Evolutionary conservation across 1,140 invertebrate genomes (phyloP).

Genomic region (Luehdorfia chinensis): DNA sequence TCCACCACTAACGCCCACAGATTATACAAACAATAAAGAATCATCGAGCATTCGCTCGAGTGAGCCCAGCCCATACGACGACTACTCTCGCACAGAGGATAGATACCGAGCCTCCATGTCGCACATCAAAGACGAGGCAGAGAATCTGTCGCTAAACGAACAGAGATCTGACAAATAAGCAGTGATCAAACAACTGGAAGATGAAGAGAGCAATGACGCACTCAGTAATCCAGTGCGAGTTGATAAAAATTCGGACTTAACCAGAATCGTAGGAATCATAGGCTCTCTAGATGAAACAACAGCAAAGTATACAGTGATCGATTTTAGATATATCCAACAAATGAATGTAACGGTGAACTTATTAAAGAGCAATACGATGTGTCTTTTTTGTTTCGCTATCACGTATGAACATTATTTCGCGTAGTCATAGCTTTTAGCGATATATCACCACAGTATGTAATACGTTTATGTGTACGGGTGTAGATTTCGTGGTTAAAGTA

Average conservation of each 20-base stretch:
- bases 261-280: too few relatives aligned
- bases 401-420: conserved; percentile 26
- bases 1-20: conserved; percentile 23
- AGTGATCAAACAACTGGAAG: conserved; percentile 7
- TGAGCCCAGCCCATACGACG: conserved; percentile 63
- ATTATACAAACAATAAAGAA: conserved; percentile 60
- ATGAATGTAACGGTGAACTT: conserved; percentile 23
- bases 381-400: conserved; percentile 23
- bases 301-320: too few relatives aligned
- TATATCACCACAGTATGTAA: conserved; percentile 59
- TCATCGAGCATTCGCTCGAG: conserved; percentile 64
- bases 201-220: conserved; percentile 4
- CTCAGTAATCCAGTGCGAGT: background rate
- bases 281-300: too few relatives aligned
- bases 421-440: conserved; percentile 37
- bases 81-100: conserved; percentile 57
- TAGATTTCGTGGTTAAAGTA: conserved; percentile 65
- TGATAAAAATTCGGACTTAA: background rate
- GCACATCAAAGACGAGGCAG: conserved; percentile 69
- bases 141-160: conserved; percentile 74
- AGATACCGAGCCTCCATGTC: conserved; percentile 58
- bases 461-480: conserved; percentile 71
- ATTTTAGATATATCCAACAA: too few relatives aligned
- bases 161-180: conserved; percentile 69
- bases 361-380: conserved; percentile 32